Evolutionary conservation across 2,797 vertebrate species (phyloP), one percentile per base, ranked within the genome.

Genomic region (Gymnothorax reevesii): DNA sequence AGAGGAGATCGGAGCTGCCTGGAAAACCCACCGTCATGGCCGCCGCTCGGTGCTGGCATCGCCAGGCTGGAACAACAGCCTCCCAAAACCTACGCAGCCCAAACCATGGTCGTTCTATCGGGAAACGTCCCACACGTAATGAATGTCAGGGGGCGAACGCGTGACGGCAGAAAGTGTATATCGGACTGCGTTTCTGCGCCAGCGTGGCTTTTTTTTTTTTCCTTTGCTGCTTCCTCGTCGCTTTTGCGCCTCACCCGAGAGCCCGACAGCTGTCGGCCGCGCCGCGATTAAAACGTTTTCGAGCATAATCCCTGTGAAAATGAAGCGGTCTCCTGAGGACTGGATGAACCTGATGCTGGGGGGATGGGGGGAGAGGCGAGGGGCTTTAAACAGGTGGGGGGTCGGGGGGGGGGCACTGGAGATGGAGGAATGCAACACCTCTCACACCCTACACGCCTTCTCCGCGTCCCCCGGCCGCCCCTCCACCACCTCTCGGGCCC

Each of bases 251-350:
- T 85, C 52, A 7, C 17, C 66, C 20, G 8, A n/a, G 8, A 7
- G 17, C 33, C 52, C 57, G 54, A n/a, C 80, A 87, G 66, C 86
- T 84, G 82, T 84, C 64, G 13, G 33, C 69, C 79, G 79, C 57
- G 59, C 60, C 22, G 79, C 94, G 93, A 95, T 96, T 95, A 94
- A 95, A 94, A 94, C 92, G 93, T 95, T 93, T 94, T 90, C 93
- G 93, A 91, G 92, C 88, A 92, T 94, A 94, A 95, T 94, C 95
- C 94, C 93, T 93, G 92, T 95, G 94, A 95, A 95, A 87, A 95
- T 95, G 92, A 95, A 95, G 89, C 92, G 90, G 89, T 94, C 94
- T 94, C 94, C 88, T 90, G 93, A 94, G 94, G 92, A 89, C 79
- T 7, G 87, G 88, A 89, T 90, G 86, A 90, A 93, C 92, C 92